phyloP scores from a whole-genome alignment of 2,113 vertebrate genomes.

The Hippocampus guttulatus region DNA sequence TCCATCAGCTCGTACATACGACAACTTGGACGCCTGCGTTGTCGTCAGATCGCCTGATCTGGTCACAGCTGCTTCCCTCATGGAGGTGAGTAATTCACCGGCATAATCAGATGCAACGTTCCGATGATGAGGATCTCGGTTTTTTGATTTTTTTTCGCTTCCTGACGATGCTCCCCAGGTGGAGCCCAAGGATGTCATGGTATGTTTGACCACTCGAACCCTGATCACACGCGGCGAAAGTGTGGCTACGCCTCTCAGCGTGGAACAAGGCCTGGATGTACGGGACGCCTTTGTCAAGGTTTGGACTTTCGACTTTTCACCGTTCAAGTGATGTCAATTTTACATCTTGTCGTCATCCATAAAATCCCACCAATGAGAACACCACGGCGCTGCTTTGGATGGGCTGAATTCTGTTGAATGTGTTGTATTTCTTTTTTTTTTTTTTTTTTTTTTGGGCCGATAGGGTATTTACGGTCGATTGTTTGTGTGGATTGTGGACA shows the following conservation, averaged over 20 bases:
- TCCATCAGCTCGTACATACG: conserved; percentile 84
- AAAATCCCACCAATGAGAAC: too few species aligned
- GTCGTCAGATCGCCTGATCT: conserved; percentile 85
- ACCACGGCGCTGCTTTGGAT: not conserved
- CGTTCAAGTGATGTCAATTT: too few species aligned
- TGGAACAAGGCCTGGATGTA: conserved; percentile 89
- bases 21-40: conserved; percentile 94
- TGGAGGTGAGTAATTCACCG: conserved; percentile 78
- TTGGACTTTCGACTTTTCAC: not conserved
- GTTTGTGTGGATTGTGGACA: conserved; percentile 98
- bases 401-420: not conserved
- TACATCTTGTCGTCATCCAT: not conserved
- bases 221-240: conserved; percentile 94
- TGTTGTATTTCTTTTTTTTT: not conserved
- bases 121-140: too few species aligned
- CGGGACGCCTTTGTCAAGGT: conserved; percentile 97
- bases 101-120: not conserved
- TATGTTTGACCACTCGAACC: conserved; percentile 87
- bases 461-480: conserved; percentile 96
- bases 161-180: conserved; percentile 50
- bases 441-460: not conserved
- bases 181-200: conserved; percentile 81
- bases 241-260: conserved; percentile 89
- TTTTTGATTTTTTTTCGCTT: not conserved
- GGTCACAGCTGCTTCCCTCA: conserved; percentile 77